Evolutionary conservation across 2,113 vertebrate species (phyloP).

Genomic region (Albula glossodonta): DNA sequence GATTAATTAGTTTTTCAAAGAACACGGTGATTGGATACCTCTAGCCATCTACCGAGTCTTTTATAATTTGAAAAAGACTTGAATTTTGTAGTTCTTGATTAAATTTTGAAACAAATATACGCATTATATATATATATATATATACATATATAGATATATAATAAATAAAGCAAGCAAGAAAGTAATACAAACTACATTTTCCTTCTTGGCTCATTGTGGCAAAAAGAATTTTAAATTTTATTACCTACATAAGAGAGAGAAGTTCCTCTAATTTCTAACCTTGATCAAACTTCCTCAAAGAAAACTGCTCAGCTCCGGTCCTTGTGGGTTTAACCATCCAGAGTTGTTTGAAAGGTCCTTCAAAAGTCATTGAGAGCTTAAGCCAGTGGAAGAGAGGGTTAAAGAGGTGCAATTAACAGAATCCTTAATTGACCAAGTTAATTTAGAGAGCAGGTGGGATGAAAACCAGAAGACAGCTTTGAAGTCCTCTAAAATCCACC

Average conservation of each 20-base stretch:
- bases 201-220: not conserved
- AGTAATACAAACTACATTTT: not conserved
- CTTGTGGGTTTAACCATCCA: not conserved
- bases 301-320: not conserved
- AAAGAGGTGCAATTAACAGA: not conserved
- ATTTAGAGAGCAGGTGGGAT: constrained; percentile 18
- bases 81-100: not conserved
- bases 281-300: constrained; percentile 10
- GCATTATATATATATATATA: not conserved
- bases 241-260: not conserved
- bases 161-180: not conserved
- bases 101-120: not conserved
- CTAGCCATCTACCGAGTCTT: not conserved
- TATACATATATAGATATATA: not conserved
- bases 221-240: not conserved
- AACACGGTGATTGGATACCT: constrained; percentile 4
- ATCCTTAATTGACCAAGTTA: constrained; percentile 9
- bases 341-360: not conserved
- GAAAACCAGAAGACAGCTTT: constrained; percentile 12
- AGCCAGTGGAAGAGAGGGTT: not conserved
- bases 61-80: not conserved
- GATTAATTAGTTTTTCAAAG: constrained; percentile 11
- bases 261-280: not conserved
- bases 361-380: constrained; percentile 4
- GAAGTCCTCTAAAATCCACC: constrained; percentile 23